Conservation (phyloP, 2,888 invertebrate species). For the Panorpa germanica region DNA sequence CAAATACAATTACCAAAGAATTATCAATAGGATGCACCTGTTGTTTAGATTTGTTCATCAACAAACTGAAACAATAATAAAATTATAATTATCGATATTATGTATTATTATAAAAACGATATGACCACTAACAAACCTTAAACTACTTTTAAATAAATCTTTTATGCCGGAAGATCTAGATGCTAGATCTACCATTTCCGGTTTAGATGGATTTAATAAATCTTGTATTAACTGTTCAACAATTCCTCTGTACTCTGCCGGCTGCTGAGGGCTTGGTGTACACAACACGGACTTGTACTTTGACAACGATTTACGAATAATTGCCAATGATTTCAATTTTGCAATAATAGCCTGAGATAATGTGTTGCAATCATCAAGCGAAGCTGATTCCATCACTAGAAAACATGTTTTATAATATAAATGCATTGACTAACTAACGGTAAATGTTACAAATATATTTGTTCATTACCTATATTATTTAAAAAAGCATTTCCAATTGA, state of each 20-base stretch:
- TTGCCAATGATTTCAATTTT: no score
- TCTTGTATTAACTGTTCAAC: slow-evolving; percentile 38
- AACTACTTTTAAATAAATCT: slow-evolving; percentile 30
- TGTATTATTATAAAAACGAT: slow-evolving; percentile 2
- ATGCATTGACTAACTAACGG: no score
- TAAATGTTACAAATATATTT: no score
- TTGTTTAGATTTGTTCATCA: slow-evolving; percentile 29
- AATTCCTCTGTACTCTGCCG: slow-evolving; percentile 30
- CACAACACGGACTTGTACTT: slow-evolving; percentile 30
- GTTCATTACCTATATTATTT: no score
- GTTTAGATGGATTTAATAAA: slow-evolving; percentile 33
- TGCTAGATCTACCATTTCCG: slow-evolving; percentile 37
- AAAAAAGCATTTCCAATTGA: no score
- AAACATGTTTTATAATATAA: no score
- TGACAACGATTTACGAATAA: no score
- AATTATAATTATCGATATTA: slow-evolving; percentile 3
- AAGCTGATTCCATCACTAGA: no score
- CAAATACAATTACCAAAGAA: slow-evolving; percentile 38
- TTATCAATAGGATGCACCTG: slow-evolving; percentile 38
- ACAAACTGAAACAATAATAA: slow-evolving; percentile 28
- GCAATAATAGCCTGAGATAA: no score
- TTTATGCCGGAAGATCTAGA: slow-evolving; percentile 38
- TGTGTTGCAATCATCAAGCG: no score
- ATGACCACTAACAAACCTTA: slow-evolving; percentile 30
- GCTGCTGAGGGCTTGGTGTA: slow-evolving; percentile 26